phyloP scores from a whole-genome alignment of 2,113 vertebrate genomes.

The Oophaga pumilio region DNA sequence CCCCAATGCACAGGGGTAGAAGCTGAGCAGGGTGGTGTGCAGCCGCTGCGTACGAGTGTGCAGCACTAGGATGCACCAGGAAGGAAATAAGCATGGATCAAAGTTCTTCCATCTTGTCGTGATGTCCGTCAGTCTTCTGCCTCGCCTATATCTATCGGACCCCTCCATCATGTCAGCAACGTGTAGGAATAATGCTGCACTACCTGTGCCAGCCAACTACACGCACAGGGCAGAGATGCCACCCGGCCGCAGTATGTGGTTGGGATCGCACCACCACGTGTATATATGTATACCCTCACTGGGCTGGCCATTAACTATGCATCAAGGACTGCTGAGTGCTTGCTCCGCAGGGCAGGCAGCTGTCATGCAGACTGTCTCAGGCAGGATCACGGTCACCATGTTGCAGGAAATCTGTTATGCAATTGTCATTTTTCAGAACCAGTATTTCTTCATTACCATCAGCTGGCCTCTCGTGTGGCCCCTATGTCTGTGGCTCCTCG shows the following conservation, averaged over 20 bases:
- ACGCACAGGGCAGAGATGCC: not conserved
- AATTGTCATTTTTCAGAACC: too few species aligned
- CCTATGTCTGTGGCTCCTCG: not conserved
- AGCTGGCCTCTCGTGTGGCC: not conserved
- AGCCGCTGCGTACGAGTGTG: too few species aligned
- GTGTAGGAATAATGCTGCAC: not conserved
- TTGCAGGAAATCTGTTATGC: too few species aligned
- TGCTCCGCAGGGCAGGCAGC: not conserved
- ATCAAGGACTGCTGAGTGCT: not conserved
- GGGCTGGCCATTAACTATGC: not conserved
- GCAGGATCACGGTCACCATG: too few species aligned
- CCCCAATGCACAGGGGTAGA: too few species aligned
- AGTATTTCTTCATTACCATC: not conserved
- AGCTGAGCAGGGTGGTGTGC: too few species aligned
- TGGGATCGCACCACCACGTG: too few species aligned
- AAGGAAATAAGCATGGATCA: not conserved
- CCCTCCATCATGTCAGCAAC: not conserved
- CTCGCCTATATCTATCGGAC: not conserved
- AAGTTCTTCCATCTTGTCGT: not conserved
- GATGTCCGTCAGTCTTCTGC: not conserved
- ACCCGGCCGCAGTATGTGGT: not conserved
- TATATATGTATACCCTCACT: too few species aligned
- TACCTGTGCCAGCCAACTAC: not conserved
- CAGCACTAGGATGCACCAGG: too few species aligned
- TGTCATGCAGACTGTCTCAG: too few species aligned